Conservation (phyloP, 2,113 vertebrate genomes). For the Phaethon lepturus region DNA sequence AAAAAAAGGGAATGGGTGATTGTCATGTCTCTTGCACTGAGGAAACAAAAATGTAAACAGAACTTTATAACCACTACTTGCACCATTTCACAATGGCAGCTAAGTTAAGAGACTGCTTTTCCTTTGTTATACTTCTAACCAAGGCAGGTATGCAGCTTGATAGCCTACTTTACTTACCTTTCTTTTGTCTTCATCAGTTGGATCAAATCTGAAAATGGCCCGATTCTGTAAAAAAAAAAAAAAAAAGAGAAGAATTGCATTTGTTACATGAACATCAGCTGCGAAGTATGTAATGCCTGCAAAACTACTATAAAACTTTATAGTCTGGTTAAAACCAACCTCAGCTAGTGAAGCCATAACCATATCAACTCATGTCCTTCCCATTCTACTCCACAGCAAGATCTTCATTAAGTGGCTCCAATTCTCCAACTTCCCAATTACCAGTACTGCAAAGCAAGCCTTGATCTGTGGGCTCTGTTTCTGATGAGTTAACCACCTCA, state of each 20-base stretch:
- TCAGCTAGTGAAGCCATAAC: not conserved
- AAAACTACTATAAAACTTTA: not conserved
- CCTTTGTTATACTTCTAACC: not conserved
- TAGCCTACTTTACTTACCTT: constrained; percentile 77
- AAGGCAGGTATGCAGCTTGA: not conserved
- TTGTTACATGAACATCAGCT: not conserved
- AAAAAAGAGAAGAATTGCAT: constrained; percentile 1
- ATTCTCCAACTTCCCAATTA: too few species aligned
- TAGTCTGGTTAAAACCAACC: not conserved
- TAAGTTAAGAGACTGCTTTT: not conserved
- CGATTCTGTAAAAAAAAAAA: constrained; percentile 81
- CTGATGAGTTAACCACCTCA: not conserved
- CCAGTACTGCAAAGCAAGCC: not conserved
- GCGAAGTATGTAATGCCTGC: not conserved
- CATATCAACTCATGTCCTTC: not conserved
- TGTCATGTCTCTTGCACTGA: not conserved
- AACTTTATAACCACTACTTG: not conserved
- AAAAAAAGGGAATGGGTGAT: not conserved
- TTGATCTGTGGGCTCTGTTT: not conserved
- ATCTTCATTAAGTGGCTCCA: not conserved
- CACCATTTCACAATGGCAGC: not conserved
- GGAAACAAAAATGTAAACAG: not conserved
- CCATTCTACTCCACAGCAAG: not conserved
- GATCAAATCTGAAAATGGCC: constrained; percentile 89
- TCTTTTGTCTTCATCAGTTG: constrained; percentile 88